Evolutionary conservation across 2,113 vertebrate genomes (phyloP).

Genomic region (Sinocyclocheilus grahami): DNA sequence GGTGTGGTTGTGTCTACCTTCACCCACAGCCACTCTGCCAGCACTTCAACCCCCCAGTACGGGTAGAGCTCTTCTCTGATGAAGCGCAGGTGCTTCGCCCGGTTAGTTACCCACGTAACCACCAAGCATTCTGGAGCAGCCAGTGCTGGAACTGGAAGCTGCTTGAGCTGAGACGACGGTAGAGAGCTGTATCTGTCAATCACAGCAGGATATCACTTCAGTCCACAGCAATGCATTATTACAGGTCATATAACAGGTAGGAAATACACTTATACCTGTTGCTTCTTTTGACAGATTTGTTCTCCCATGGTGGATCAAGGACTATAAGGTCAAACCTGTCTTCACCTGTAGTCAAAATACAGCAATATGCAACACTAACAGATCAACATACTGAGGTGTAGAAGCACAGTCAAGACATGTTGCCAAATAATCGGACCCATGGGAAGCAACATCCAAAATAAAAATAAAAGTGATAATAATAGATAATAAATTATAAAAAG

Average conservation of each 20-base stretch:
- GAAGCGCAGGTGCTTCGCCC: slow-evolving; percentile 86
- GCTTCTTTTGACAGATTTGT: slow-evolving; percentile 96
- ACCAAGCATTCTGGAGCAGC: slow-evolving; percentile 84
- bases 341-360: slow-evolving; percentile 71
- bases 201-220: neutral
- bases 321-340: slow-evolving; percentile 87
- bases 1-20: slow-evolving; percentile 79
- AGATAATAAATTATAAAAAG: no score
- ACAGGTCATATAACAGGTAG: no score
- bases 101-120: slow-evolving; percentile 94
- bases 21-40: slow-evolving; percentile 94
- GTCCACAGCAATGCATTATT: no score
- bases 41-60: slow-evolving; percentile 82
- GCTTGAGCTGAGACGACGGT: slow-evolving; percentile 83
- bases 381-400: no score
- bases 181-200: slow-evolving; percentile 82
- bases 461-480: no score
- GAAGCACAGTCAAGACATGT: neutral
- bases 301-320: slow-evolving; percentile 95
- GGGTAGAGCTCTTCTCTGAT: slow-evolving; percentile 91
- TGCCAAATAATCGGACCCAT: neutral
- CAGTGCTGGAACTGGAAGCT: slow-evolving; percentile 81
- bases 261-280: slow-evolving; percentile 75
- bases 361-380: no score
- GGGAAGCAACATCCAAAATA: neutral